Evolutionary conservation across 2,113 vertebrate species (phyloP), one percentile per base, ranked within the genome.

Genomic region (Osmerus mordax): DNA sequence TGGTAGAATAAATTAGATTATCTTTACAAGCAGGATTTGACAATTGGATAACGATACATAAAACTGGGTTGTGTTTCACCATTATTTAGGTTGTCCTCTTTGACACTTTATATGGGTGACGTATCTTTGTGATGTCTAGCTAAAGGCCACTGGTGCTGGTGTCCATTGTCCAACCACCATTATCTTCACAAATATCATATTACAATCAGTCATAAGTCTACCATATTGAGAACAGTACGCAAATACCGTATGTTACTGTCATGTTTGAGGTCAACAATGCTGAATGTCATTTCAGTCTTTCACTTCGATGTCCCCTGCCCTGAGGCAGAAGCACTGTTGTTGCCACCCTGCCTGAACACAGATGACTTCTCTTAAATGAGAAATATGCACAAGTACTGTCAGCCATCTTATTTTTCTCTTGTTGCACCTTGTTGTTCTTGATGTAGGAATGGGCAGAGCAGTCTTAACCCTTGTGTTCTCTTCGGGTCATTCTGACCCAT

Each of bases 401-500:
- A 14, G 47, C 56, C 32, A 25, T 74, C 63, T 74, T 70, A 2
- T 71, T 69, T 78, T 70, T 60, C 68, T 70, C 52, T n/a, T 71
- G 68, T 65, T 81, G 60, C 66, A 73, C 67, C 47, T 78, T 74
- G 82, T 78, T 74, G 82, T 47, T 58, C 4, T 68, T 80, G 54
- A 77, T 70, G 71, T 82, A 32, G 61, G 32, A 23, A 61, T 78
- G 72, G 74, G 85, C 81, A 81, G 81, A 72, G 36, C 63, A 80
- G 82, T 91, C 88, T 90, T 91, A 21, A 21, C 21, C 21, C 21
- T 21, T 21, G 21, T 21, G 21, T 21, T 21, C 21, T 21, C 21
- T 21, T 21, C 21, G 21, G 21, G 21, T 21, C 21, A 21, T 21
- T 21, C 21, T 21, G 21, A 21, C 21, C 21, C 21, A 21, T 21